A percentile compares a stretch with the other conserved stretches of the same genome.
Evolutionary conservation across 2,888 invertebrate genomes (phyloP).

Genomic region (Eupithecia insigniata): DNA sequence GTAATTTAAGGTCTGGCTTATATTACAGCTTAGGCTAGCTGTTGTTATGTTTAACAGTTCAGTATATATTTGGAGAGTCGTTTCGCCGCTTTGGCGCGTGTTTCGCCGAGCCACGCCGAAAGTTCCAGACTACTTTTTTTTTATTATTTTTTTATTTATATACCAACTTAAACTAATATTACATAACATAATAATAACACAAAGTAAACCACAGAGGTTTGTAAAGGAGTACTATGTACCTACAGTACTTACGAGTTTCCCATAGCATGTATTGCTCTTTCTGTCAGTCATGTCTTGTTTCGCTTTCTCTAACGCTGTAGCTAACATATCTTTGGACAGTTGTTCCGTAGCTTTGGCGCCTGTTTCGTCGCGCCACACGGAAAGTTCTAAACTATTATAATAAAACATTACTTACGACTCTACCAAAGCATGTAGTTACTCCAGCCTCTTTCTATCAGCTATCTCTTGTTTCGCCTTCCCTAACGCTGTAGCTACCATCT

Average conservation of each 20-base stretch:
- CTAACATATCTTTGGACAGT: constrained; percentile 88
- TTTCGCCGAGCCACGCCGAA: constrained; percentile 88
- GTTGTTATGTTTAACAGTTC: too few relatives aligned
- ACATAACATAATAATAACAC: too few relatives aligned
- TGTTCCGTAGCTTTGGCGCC: constrained; percentile 86
- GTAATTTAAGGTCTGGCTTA: too few relatives aligned
- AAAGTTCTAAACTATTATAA: constrained; percentile 87
- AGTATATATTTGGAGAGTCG: constrained; percentile 89
- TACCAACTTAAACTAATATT: too few relatives aligned
- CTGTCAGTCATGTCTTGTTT: constrained; percentile 90
- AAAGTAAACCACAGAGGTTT: too few relatives aligned
- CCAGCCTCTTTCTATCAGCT: constrained; percentile 89
- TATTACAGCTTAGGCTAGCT: too few relatives aligned
- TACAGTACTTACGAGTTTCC: constrained; percentile 85
- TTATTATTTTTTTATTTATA: too few relatives aligned
- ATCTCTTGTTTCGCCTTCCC: constrained; percentile 91
- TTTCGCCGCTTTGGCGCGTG: constrained; percentile 85
- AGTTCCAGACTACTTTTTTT: constrained; percentile 87
- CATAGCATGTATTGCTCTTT: constrained; percentile 93
- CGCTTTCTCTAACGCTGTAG: constrained; percentile 90
- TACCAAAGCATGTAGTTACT: too few relatives aligned
- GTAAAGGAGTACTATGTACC: too few relatives aligned
- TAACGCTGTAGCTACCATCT: constrained; percentile 89
- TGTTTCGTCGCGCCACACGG: constrained; percentile 88
- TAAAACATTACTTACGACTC: too few relatives aligned